phyloP scores from a whole-genome alignment of 2,797 vertebrate species.

The Microchirus variegatus region DNA sequence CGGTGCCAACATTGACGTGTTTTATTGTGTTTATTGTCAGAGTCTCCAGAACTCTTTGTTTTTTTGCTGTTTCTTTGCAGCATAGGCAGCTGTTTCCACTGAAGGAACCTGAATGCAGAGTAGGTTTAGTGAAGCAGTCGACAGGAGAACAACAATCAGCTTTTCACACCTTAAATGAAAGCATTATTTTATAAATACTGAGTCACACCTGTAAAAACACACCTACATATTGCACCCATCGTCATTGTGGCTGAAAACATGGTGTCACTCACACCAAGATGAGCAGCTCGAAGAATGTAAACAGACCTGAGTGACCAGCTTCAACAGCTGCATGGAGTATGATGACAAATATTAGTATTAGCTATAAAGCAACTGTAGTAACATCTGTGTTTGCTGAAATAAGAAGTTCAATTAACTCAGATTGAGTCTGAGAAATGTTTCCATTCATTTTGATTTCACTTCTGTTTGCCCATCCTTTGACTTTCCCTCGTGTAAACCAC shows the following conservation, averaged over 20 bases:
- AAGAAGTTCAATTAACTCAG: not conserved
- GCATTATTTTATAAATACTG: no score
- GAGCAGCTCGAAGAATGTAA: slow-evolving; percentile 52
- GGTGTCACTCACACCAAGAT: slow-evolving; percentile 23
- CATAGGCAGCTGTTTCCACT: no score
- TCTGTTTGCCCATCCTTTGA: not conserved
- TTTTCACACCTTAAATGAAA: no score
- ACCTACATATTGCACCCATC: not conserved
- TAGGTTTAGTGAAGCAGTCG: no score
- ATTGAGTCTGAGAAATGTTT: not conserved
- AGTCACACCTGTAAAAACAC: not conserved
- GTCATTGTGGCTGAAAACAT: slow-evolving; percentile 10
- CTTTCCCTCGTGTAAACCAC: not conserved
- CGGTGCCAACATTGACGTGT: no score
- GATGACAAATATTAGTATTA: no score
- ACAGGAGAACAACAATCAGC: no score
- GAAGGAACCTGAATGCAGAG: no score
- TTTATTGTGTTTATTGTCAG: no score
- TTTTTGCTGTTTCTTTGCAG: no score
- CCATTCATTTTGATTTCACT: not conserved
- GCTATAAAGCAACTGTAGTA: not conserved
- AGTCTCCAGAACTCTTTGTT: no score
- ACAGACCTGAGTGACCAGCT: slow-evolving; percentile 41
- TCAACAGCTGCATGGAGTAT: slow-evolving; percentile 2
- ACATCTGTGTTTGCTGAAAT: not conserved